These are phyloP conservation scores for Cyprinodon brontotheroides DNA, from an alignment of 2,113 vertebrate species.

Conservation along the genomic window DNA sequence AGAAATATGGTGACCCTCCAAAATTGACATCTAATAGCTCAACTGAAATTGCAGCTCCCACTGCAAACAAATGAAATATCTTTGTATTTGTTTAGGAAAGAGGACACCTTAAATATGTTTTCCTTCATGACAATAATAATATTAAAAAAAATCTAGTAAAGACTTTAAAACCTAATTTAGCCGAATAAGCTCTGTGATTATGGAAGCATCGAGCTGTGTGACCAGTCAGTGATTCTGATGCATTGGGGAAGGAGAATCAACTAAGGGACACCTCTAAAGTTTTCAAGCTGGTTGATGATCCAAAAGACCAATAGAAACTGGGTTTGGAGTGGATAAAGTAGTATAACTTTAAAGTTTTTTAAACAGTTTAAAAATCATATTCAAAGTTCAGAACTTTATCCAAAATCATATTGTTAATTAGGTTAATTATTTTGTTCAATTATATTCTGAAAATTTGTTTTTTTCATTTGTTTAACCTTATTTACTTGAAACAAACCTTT, in stretches of 20 bases:
- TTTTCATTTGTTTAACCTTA: background rate
- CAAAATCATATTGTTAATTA: background rate
- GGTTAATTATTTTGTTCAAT: background rate
- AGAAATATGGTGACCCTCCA: too few species aligned
- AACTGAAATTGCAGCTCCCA: too few species aligned
- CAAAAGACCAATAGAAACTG: background rate
- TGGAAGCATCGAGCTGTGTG: background rate
- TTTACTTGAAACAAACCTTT: constrained; percentile 1
- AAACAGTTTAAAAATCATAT: background rate
- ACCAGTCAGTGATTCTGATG: too few species aligned
- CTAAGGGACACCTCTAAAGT: background rate
- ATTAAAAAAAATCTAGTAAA: background rate
- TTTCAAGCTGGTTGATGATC: background rate
- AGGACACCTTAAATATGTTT: too few species aligned
- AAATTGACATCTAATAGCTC: too few species aligned
- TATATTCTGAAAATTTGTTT: background rate
- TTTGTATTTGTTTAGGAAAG: too few species aligned
- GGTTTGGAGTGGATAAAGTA: background rate
- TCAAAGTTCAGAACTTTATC: background rate
- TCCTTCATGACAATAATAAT: background rate
- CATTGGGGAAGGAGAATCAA: too few species aligned
- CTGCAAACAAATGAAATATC: too few species aligned
- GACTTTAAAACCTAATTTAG: background rate
- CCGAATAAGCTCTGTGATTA: background rate
- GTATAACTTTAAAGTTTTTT: too few species aligned